Conservation (phyloP, 2,888 invertebrate species). For the Leucania comma region DNA sequence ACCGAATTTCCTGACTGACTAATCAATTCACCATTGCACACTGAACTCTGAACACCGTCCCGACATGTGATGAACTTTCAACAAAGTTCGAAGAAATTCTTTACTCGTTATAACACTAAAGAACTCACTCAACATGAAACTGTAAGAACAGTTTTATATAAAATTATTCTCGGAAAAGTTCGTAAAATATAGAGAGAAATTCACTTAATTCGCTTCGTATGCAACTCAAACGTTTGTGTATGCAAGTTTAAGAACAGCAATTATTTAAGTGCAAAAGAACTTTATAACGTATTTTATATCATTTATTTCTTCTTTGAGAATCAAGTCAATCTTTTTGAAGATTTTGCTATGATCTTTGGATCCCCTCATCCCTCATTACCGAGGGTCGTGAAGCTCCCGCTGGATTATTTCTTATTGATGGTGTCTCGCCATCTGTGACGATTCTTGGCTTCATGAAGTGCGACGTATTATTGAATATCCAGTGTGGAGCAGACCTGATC, state of each 20-base stretch:
- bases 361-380: no score
- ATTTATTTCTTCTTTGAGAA: constrained; percentile 4
- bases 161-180: constrained; percentile 1
- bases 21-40: background rate
- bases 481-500: no score
- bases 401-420: no score
- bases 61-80: constrained; percentile 2
- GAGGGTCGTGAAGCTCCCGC: no score
- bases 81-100: constrained; percentile 22
- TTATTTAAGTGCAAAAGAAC: constrained; percentile 14
- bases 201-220: constrained; percentile 1
- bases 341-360: no score
- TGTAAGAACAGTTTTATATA: background rate
- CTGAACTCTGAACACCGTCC: background rate
- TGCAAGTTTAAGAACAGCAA: background rate
- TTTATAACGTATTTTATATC: background rate
- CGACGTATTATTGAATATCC: no score
- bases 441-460: no score
- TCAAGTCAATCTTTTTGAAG: background rate
- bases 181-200: constrained; percentile 11
- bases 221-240: constrained; percentile 1
- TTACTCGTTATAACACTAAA: constrained; percentile 13
- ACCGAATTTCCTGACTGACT: no score
- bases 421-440: no score
- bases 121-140: background rate